Evolutionary conservation across 2,888 invertebrate species (phyloP).

Genomic region (Pelosia muscerda): DNA sequence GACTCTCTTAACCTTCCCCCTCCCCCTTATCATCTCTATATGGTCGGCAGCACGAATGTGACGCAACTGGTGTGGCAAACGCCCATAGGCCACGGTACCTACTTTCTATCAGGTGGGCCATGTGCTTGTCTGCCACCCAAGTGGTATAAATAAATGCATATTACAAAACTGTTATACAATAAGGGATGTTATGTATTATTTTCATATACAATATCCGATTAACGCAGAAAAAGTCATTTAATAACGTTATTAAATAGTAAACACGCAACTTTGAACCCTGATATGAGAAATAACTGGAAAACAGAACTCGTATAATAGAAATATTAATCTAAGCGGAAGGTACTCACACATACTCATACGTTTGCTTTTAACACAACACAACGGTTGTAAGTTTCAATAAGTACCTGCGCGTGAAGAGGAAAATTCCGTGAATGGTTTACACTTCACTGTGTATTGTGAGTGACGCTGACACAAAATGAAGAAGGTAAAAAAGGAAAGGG

Average conservation of each 20-base stretch:
- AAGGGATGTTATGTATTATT: too few relatives aligned
- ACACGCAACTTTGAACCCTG: background rate
- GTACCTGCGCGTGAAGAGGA: constrained; percentile 11
- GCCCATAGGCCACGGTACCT: too few relatives aligned
- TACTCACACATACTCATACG: background rate
- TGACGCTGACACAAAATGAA: constrained; percentile 2
- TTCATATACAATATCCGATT: background rate
- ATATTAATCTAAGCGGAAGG: background rate
- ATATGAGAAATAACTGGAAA: background rate
- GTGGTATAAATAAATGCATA: too few relatives aligned
- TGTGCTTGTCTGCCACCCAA: too few relatives aligned
- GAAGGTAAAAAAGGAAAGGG: background rate
- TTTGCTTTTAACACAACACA: constrained; percentile 1
- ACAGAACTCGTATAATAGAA: background rate
- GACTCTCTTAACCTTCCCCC: too few relatives aligned
- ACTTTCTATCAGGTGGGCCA: too few relatives aligned
- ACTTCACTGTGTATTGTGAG: constrained; percentile 25
- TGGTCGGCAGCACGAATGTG: too few relatives aligned
- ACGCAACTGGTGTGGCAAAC: too few relatives aligned
- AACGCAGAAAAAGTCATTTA: background rate
- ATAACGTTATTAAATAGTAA: background rate
- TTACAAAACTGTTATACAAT: too few relatives aligned
- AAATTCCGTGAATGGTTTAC: constrained; percentile 35
- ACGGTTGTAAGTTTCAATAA: background rate
- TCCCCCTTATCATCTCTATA: too few relatives aligned